Conservation (phyloP, 2,113 vertebrate genomes). For the Promerops cafer region DNA sequence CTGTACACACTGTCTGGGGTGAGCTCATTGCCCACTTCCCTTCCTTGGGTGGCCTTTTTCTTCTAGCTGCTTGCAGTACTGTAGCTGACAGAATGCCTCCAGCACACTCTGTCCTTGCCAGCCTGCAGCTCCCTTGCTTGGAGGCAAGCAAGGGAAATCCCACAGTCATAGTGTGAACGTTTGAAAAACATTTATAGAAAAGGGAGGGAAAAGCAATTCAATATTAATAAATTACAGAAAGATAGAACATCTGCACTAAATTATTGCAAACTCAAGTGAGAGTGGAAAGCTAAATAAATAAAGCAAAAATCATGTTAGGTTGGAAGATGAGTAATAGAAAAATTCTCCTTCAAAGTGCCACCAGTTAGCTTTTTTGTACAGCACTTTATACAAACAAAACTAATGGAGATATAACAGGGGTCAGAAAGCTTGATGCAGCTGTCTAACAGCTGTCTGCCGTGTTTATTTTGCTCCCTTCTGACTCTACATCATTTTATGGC, state of each 20-base stretch:
- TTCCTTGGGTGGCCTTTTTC: not conserved
- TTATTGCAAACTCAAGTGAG: conserved; percentile 43
- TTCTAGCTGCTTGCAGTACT: not conserved
- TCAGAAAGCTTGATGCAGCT: conserved; percentile 39
- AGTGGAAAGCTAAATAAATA: conserved; percentile 63
- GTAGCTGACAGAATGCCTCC: not conserved
- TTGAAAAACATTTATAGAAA: conserved; percentile 41
- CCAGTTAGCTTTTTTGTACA: conserved; percentile 21
- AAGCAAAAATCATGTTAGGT: not conserved
- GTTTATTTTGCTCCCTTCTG: not conserved
- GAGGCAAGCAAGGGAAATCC: not conserved
- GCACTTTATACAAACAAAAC: conserved; percentile 31
- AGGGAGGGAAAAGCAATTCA: not conserved
- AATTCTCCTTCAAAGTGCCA: conserved; percentile 32
- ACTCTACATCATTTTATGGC: not conserved
- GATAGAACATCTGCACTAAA: conserved; percentile 44
- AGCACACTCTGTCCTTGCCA: not conserved
- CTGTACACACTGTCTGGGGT: not conserved
- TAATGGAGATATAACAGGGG: not conserved
- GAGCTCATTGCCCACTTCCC: not conserved
- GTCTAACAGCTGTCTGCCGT: conserved; percentile 25
- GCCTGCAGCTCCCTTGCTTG: not conserved
- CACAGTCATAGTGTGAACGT: not conserved
- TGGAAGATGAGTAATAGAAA: conserved; percentile 42
- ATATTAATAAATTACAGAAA: conserved; percentile 50